Evolutionary conservation across 2,797 vertebrate species (phyloP).

Genomic region (Potorous gilbertii): DNA sequence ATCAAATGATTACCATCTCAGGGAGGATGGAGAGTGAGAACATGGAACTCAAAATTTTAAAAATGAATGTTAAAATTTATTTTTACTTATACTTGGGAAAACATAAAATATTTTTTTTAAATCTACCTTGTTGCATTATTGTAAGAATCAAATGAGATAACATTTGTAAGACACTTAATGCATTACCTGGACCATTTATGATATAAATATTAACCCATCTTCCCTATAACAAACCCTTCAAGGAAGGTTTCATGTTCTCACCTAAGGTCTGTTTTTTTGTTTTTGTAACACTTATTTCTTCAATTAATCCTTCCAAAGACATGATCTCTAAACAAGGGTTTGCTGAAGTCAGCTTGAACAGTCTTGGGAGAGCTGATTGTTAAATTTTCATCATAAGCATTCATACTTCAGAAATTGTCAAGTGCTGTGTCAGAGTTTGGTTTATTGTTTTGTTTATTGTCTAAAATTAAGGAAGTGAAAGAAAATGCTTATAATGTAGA

Average conservation of each 20-base stretch:
- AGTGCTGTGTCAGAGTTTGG: background rate
- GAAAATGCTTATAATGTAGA: background rate
- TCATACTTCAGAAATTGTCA: background rate
- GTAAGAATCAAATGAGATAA: background rate
- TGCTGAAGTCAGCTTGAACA: too few relatives aligned
- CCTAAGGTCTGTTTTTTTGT: background rate
- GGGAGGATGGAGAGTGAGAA: background rate
- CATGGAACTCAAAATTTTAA: too few relatives aligned
- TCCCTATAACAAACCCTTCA: background rate
- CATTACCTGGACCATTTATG: background rate
- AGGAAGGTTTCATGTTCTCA: background rate
- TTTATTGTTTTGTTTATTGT: background rate
- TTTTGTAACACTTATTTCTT: background rate
- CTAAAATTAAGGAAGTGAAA: background rate
- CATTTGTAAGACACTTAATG: background rate
- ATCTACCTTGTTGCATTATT: background rate
- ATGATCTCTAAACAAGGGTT: background rate
- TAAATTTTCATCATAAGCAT: background rate
- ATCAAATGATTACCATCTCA: background rate
- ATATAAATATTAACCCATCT: background rate
- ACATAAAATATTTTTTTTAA: too few relatives aligned
- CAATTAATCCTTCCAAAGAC: background rate
- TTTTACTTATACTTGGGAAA: background rate
- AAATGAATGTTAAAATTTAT: background rate
- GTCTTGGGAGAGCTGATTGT: background rate